phyloP scores from a whole-genome alignment of 2,797 vertebrate species.

The Pseudochaenichthys georgianus region DNA sequence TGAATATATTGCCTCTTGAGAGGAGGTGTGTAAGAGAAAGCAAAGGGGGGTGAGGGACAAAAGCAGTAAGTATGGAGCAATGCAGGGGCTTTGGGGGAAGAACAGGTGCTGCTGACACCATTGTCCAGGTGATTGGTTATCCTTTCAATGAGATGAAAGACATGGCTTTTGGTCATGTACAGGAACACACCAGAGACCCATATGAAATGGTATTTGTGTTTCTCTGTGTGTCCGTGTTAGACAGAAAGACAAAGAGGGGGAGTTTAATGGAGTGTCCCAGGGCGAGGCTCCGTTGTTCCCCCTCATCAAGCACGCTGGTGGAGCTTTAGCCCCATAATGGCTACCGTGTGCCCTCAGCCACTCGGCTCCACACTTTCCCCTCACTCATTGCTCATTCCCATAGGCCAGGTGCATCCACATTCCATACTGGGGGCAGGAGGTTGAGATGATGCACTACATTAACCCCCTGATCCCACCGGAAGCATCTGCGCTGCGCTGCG shows the following conservation, averaged over 20 bases:
- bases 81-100: background rate
- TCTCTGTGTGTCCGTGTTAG: constrained; percentile 49
- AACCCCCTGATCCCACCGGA: constrained; percentile 9
- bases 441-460: constrained; percentile 61
- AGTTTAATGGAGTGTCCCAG: constrained; percentile 82
- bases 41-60: background rate
- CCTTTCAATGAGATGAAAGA: constrained; percentile 44
- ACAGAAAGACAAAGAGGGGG: constrained; percentile 81
- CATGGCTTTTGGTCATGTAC: constrained; percentile 58
- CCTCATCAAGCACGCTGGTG: constrained; percentile 81
- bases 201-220: constrained; percentile 34
- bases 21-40: constrained; percentile 36
- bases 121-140: constrained; percentile 46
- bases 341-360: constrained; percentile 72
- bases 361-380: constrained; percentile 63
- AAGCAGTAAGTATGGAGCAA: constrained; percentile 12
- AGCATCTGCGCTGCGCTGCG: too few species aligned
- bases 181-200: constrained; percentile 41
- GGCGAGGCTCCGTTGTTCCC: constrained; percentile 77
- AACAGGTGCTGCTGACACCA: constrained; percentile 19
- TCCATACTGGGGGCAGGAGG: constrained; percentile 42
- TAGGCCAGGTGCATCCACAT: constrained; percentile 67
- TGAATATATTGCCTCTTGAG: constrained; percentile 22
- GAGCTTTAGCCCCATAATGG: constrained; percentile 82
- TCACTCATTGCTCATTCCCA: constrained; percentile 80